Evolutionary conservation across 2,888 invertebrate genomes (phyloP).

Genomic region (Napeogenes sylphis): DNA sequence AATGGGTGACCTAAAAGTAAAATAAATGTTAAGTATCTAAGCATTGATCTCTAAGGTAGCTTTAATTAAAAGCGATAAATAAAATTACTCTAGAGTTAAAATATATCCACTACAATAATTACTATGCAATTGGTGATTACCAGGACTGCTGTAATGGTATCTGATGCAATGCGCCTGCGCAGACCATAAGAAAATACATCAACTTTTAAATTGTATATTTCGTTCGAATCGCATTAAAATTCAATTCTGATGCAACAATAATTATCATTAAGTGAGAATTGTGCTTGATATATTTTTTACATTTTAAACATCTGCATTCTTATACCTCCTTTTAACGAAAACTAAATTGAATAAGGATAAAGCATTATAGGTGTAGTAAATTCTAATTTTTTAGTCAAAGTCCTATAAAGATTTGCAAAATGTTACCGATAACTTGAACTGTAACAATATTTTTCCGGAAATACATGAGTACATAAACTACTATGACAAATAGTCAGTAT

Average conservation of each 20-base stretch:
- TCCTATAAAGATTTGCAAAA: no score
- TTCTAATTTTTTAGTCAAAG: no score
- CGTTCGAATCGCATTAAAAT: constrained; percentile 6
- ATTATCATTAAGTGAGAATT: constrained; percentile 5
- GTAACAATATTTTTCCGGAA: no score
- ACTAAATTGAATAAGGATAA: no score
- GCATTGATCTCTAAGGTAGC: not conserved
- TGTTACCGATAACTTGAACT: no score
- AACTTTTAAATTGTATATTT: constrained; percentile 4
- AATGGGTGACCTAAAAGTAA: no score
- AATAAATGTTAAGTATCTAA: not conserved
- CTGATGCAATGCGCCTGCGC: constrained; percentile 13
- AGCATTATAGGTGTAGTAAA: no score
- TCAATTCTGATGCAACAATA: constrained; percentile 15
- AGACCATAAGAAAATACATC: constrained; percentile 6
- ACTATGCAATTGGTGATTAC: constrained; percentile 20
- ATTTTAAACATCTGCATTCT: no score
- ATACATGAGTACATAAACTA: no score
- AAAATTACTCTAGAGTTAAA: constrained; percentile 14
- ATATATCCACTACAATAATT: constrained; percentile 18
- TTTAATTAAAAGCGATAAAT: not conserved
- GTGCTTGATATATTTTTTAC: not conserved
- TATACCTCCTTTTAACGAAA: no score
- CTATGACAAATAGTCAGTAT: no score
- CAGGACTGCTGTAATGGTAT: constrained; percentile 35